A percentile compares a stretch with the other conserved stretches of the same genome.
These are phyloP conservation scores for Caenorhabditis doughertyi DNA, from an alignment of 2,888 invertebrate species.

Conservation along the genomic window DNA sequence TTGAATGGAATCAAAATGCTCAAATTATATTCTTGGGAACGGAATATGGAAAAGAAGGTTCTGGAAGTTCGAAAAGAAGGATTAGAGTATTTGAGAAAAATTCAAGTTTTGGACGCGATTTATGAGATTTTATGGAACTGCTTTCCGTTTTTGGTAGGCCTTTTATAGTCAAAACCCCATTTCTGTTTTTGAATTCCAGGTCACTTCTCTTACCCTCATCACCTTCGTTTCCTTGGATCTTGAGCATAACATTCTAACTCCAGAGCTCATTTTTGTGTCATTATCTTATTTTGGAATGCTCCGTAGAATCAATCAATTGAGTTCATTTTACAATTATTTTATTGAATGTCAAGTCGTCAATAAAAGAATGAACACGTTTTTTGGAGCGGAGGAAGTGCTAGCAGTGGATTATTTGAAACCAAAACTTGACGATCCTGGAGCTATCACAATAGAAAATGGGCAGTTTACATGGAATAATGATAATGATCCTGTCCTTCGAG, in stretches of 20 bases:
- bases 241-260: conserved; percentile 74
- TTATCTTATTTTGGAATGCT: conserved; percentile 97
- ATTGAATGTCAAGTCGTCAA: conserved; percentile 78
- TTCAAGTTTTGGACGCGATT: conserved; percentile 67
- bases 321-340: conserved; percentile 87
- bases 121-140: conserved; percentile 74
- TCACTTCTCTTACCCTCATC: conserved; percentile 94
- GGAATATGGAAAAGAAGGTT: conserved; percentile 77
- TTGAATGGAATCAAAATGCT: no score
- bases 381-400: conserved; percentile 61
- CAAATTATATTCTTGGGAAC: conserved; percentile 85
- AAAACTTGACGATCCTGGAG: background rate
- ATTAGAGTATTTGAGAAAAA: conserved; percentile 68
- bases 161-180: no score
- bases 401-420: no score
- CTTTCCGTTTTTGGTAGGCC: conserved; percentile 88
- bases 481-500: background rate
- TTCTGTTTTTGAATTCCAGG: background rate
- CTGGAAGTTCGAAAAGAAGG: conserved; percentile 71
- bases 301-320: conserved; percentile 94
- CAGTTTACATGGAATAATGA: conserved; percentile 3
- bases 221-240: conserved; percentile 73
- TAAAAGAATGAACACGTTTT: conserved; percentile 74
- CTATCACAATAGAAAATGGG: conserved; percentile 7
- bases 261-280: conserved; percentile 93